phyloP scores from a whole-genome alignment of 2,888 invertebrate species.

The Agriopis leucophaearia region DNA sequence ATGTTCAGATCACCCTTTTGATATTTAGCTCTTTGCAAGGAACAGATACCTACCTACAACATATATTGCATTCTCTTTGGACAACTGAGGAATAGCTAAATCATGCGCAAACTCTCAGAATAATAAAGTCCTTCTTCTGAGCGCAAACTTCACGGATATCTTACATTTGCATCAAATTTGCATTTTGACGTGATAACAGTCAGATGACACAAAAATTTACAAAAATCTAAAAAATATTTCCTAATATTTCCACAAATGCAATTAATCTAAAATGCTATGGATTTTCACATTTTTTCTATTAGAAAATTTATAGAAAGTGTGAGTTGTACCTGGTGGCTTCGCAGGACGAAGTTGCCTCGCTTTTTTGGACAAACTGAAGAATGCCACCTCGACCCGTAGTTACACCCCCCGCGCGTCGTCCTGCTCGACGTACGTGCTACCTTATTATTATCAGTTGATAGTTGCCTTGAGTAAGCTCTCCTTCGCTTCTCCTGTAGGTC shows the following conservation, averaged over 20 bases:
- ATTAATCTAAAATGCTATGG: slow-evolving; percentile 15
- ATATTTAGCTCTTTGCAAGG: too few species aligned
- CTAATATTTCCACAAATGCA: slow-evolving; percentile 15
- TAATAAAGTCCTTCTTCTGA: too few species aligned
- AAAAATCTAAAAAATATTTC: slow-evolving; percentile 11
- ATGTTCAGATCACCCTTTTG: too few species aligned
- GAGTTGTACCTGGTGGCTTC: neutral
- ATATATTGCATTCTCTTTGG: too few species aligned
- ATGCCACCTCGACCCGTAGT: slow-evolving; percentile 6
- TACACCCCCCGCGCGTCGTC: neutral
- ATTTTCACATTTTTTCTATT: slow-evolving; percentile 2
- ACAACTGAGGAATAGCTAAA: too few species aligned
- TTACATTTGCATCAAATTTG: too few species aligned
- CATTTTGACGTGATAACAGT: neutral
- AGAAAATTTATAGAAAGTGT: slow-evolving; percentile 2
- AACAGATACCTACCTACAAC: too few species aligned
- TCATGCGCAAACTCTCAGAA: too few species aligned
- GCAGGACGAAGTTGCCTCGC: neutral
- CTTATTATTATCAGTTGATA: neutral
- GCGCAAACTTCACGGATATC: too few species aligned
- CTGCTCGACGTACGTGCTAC: neutral
- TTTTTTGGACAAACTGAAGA: neutral
- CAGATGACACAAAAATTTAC: neutral
- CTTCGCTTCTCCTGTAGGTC: too few species aligned
- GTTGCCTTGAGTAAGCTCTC: too few species aligned